Conservation (phyloP, 23 tunicate species). For the Ascidia mentula region DNA sequence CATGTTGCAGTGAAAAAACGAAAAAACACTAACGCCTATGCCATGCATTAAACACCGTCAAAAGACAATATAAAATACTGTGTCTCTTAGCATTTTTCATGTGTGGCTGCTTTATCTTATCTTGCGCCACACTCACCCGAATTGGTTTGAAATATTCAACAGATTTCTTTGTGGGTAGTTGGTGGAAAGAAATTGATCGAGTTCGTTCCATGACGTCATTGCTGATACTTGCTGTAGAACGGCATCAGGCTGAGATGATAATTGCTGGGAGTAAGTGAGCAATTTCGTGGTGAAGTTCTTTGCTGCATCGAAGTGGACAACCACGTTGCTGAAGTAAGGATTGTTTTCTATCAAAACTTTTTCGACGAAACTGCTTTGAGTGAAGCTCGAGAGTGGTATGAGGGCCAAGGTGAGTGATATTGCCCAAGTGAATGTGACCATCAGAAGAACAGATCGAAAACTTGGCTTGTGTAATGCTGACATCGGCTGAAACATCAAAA, state of each 20-base stretch:
- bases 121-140: conserved; percentile 4
- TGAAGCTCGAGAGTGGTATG: conserved; percentile 34
- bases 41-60: too few species aligned
- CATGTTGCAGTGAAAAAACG: too few species aligned
- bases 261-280: neutral
- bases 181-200: neutral
- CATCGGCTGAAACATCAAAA: too few species aligned
- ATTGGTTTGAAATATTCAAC: neutral
- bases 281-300: conserved; percentile 29
- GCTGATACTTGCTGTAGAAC: neutral
- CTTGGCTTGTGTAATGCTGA: too few species aligned
- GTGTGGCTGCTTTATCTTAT: too few species aligned
- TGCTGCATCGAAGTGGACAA: conserved; percentile 42
- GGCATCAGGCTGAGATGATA: neutral
- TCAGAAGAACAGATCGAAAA: too few species aligned
- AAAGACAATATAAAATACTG: too few species aligned
- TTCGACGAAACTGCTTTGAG: conserved; percentile 40
- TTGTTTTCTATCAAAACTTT: conserved; percentile 47
- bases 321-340: conserved; percentile 56
- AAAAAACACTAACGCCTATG: too few species aligned
- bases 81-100: too few species aligned
- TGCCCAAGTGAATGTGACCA: conserved; percentile 52
- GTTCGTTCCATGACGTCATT: conserved; percentile 13
- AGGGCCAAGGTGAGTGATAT: conserved; percentile 43
- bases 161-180: neutral